Conservation (phyloP, 2,888 invertebrate species). For the Encarsia formosa region DNA sequence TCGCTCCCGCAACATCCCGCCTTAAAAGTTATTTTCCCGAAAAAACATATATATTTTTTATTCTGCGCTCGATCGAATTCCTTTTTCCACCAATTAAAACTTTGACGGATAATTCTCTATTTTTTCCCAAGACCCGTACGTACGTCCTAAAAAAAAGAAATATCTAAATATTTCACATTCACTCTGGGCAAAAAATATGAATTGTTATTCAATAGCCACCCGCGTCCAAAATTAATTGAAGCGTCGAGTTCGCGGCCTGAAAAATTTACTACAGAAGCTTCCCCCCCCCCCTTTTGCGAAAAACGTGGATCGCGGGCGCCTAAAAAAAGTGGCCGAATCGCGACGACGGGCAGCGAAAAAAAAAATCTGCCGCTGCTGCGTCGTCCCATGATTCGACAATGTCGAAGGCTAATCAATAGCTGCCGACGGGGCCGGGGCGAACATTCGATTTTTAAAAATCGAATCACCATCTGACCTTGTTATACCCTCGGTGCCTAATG, state of each 20-base stretch:
- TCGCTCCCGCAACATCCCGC: too few species aligned
- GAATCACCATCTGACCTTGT: constrained; percentile 53
- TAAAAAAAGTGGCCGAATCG: too few species aligned
- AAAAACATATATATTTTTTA: too few species aligned
- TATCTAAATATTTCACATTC: neutral
- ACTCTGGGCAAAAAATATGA: neutral
- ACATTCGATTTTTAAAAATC: constrained; percentile 51
- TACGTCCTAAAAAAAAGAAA: too few species aligned
- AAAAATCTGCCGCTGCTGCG: too few species aligned
- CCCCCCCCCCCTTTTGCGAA: constrained; percentile 26
- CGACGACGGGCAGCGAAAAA: too few species aligned
- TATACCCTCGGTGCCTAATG: constrained; percentile 51
- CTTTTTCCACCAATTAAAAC: too few species aligned
- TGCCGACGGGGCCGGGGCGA: constrained; percentile 39
- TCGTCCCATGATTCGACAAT: constrained; percentile 50
- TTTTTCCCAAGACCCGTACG: too few species aligned
- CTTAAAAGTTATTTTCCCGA: too few species aligned
- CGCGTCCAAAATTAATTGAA: constrained; percentile 18
- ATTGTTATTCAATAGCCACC: constrained; percentile 11
- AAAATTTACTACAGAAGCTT: constrained; percentile 17
- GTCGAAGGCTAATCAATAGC: constrained; percentile 52
- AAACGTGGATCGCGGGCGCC: constrained; percentile 35
- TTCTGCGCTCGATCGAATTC: too few species aligned
- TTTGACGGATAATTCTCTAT: too few species aligned
- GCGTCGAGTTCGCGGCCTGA: constrained; percentile 8